Conservation (phyloP, 2,888 invertebrate species). For the Linyphia triangularis region DNA sequence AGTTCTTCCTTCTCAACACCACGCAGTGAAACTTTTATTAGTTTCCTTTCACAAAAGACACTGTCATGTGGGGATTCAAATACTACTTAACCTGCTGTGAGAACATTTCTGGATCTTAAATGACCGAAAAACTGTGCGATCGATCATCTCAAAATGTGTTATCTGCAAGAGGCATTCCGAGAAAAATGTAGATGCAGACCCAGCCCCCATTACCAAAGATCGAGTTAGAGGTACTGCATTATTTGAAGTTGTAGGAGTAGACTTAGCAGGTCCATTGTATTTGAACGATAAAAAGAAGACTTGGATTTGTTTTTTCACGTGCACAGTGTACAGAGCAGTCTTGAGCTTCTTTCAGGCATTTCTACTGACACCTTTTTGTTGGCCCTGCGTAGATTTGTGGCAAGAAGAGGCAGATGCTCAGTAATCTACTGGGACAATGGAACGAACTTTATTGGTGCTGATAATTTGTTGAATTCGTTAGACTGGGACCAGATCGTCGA, state of each 20-base stretch:
- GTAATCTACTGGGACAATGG: neutral
- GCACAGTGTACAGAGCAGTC: neutral
- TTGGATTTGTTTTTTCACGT: neutral
- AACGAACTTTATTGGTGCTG: conserved; percentile 11
- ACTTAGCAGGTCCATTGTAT: neutral
- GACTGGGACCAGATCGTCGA: neutral
- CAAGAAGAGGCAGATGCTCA: neutral
- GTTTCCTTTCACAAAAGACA: conserved; percentile 6
- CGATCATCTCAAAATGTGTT: conserved; percentile 4
- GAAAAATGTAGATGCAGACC: conserved; percentile 5
- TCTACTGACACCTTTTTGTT: neutral
- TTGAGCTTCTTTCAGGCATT: neutral
- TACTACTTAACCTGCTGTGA: conserved; percentile 31
- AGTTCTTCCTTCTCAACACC: conserved; percentile 27
- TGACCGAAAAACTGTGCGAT: conserved; percentile 1
- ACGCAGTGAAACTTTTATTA: neutral
- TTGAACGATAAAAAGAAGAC: neutral
- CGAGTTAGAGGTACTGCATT: neutral
- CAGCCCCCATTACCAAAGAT: neutral
- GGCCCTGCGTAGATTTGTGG: neutral
- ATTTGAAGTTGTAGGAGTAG: conserved; percentile 4
- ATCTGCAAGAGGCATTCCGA: conserved; percentile 6
- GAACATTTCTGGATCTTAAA: conserved; percentile 36
- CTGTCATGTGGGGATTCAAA: conserved; percentile 17
- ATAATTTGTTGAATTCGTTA: neutral